Conservation (phyloP, 2,113 vertebrate species). For the Smithornis capensis region DNA sequence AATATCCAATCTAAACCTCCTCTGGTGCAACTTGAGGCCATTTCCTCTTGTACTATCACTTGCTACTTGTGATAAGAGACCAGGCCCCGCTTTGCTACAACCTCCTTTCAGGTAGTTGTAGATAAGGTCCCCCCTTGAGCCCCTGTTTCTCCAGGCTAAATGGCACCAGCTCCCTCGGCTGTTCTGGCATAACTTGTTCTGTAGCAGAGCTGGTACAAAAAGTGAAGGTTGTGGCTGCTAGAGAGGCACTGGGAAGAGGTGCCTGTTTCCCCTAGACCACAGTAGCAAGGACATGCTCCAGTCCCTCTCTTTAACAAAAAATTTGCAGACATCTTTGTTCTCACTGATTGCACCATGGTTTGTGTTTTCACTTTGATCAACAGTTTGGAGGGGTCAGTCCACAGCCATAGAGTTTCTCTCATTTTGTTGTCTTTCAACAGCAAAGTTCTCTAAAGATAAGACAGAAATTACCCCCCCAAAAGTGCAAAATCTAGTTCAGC, state of each 20-base stretch:
- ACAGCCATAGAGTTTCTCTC: not conserved
- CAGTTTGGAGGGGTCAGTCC: not conserved
- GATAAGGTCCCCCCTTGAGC: not conserved
- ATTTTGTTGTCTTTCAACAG: not conserved
- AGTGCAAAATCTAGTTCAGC: not conserved
- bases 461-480: not conserved
- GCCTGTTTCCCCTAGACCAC: not conserved
- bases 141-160: not conserved
- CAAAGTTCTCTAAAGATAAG: not conserved
- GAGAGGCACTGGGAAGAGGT: not conserved
- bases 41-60: not conserved
- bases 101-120: not conserved
- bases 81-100: not conserved
- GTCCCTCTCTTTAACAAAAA: fast-evolving
- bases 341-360: not conserved
- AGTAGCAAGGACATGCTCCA: fast-evolving
- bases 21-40: not conserved
- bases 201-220: not conserved
- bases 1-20: not conserved
- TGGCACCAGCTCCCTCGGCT: not conserved
- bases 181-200: not conserved
- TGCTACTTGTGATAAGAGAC: not conserved
- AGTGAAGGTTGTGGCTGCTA: not conserved
- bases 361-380: not conserved
- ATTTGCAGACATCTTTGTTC: not conserved